phyloP scores from a whole-genome alignment of 1,140 invertebrate genomes.

The Dendroctonus valens region DNA sequence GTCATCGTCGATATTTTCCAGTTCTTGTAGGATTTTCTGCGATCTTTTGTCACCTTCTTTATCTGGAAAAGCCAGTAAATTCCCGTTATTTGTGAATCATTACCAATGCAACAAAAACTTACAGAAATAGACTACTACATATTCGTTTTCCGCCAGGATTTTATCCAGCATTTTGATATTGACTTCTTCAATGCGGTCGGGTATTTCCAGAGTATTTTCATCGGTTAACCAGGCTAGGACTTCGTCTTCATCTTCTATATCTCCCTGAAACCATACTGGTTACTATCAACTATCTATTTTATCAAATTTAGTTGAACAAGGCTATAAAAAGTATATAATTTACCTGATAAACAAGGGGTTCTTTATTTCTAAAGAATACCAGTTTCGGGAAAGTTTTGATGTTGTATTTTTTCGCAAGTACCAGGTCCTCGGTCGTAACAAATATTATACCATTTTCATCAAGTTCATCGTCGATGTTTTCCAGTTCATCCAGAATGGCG shows the following conservation, averaged over 20 bases:
- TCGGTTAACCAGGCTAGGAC: constrained; percentile 88
- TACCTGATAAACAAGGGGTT: constrained; percentile 62
- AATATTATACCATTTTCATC: constrained; percentile 93
- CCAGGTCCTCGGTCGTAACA: constrained; percentile 84
- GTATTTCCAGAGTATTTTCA: constrained; percentile 87
- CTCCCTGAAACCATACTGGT: constrained; percentile 55
- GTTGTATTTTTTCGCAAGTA: constrained; percentile 79
- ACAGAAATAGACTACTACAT: constrained; percentile 93
- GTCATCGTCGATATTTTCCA: constrained; percentile 94
- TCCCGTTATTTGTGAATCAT: background rate
- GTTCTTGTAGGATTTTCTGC: constrained; percentile 82
- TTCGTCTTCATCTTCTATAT: constrained; percentile 88
- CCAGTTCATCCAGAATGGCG: constrained; percentile 79
- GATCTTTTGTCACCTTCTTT: constrained; percentile 88
- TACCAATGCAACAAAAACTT: constrained; percentile 34
- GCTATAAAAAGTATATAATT: background rate
- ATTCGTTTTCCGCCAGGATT: constrained; percentile 81
- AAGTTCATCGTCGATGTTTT: constrained; percentile 91
- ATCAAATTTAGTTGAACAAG: too few relatives aligned
- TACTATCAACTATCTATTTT: background rate
- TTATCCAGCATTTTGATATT: constrained; percentile 90
- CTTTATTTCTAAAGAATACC: constrained; percentile 88
- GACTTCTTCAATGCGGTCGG: constrained; percentile 92
- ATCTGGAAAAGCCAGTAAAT: constrained; percentile 56
- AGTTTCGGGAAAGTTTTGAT: constrained; percentile 82